Percentiles rank a stretch among this genome's conserved stretches.
phyloP scores from a whole-genome alignment of 2,797 vertebrate species.

The Pteropus rufus region DNA sequence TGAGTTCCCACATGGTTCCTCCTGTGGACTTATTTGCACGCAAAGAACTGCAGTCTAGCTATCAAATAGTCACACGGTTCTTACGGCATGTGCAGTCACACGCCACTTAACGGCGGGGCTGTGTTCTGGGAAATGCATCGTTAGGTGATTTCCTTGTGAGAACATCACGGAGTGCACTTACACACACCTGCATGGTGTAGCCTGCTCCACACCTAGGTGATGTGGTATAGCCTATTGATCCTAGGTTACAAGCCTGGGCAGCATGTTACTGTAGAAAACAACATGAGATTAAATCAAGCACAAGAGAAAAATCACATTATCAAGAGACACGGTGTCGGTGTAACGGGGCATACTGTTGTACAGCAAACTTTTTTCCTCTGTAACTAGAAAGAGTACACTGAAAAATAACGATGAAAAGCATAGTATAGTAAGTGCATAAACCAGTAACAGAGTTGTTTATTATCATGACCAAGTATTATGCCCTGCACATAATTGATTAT shows the following conservation, averaged over 20 bases:
- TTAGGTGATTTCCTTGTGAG: background rate
- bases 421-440: background rate
- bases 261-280: background rate
- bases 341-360: background rate
- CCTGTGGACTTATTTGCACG: background rate
- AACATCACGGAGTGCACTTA: background rate
- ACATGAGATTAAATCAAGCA: background rate
- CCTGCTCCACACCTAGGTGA: background rate
- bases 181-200: background rate
- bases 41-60: background rate
- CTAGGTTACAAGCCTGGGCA: background rate
- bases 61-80: background rate
- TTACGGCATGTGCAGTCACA: background rate
- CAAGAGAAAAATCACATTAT: background rate
- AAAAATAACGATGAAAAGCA: background rate
- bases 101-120: background rate
- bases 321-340: background rate
- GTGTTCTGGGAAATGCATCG: accelerated
- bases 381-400: background rate
- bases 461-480: background rate
- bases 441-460: background rate
- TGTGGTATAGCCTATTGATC: background rate
- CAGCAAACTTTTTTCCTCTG: background rate
- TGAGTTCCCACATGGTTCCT: background rate
- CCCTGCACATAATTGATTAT: background rate